These are phyloP conservation scores for Horisme vitalbata DNA, from an alignment of 2,888 invertebrate genomes.

Conservation along the genomic window DNA sequence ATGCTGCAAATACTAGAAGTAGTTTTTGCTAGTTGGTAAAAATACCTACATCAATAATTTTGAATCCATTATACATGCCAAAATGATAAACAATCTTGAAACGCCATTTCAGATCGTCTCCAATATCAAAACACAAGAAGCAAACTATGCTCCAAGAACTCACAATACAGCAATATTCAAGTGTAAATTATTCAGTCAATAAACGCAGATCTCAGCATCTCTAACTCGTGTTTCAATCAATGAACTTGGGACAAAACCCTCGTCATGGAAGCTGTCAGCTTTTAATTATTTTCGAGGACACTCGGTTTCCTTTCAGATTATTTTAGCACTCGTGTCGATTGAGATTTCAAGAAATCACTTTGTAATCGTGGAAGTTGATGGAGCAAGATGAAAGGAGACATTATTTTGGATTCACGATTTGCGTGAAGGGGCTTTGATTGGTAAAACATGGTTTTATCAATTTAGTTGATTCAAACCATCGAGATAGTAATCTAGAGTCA, in stretches of 20 bases:
- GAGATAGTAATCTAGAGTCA: too few relatives aligned
- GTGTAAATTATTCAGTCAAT: slow-evolving; percentile 20
- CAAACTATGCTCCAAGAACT: slow-evolving; percentile 20
- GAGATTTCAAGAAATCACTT: slow-evolving; percentile 22
- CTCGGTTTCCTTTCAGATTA: slow-evolving; percentile 21
- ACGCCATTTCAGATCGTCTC: slow-evolving; percentile 30
- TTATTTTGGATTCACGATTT: too few relatives aligned
- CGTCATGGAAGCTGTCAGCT: slow-evolving; percentile 29
- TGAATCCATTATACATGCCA: too few relatives aligned
- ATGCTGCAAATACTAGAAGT: too few relatives aligned
- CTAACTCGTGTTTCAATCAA: slow-evolving; percentile 20
- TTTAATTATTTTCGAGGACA: slow-evolving; percentile 32
- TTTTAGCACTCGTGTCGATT: slow-evolving; percentile 15
- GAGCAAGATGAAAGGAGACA: slow-evolving; percentile 4
- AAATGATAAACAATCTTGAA: background rate
- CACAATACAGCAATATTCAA: slow-evolving; percentile 12
- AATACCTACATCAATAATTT: too few relatives aligned
- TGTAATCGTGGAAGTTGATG: slow-evolving; percentile 14
- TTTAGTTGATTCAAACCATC: too few relatives aligned
- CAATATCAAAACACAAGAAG: slow-evolving; percentile 9
- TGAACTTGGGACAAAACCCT: slow-evolving; percentile 21
- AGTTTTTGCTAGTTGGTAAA: too few relatives aligned
- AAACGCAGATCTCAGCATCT: slow-evolving; percentile 6
- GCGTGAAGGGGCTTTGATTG: too few relatives aligned
- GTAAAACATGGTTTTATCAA: background rate